A percentile compares a stretch with the other conserved stretches of the same genome.
These are phyloP conservation scores for Paraplagusia blochii DNA, from an alignment of 2,113 vertebrate genomes.

Conservation along the genomic window DNA sequence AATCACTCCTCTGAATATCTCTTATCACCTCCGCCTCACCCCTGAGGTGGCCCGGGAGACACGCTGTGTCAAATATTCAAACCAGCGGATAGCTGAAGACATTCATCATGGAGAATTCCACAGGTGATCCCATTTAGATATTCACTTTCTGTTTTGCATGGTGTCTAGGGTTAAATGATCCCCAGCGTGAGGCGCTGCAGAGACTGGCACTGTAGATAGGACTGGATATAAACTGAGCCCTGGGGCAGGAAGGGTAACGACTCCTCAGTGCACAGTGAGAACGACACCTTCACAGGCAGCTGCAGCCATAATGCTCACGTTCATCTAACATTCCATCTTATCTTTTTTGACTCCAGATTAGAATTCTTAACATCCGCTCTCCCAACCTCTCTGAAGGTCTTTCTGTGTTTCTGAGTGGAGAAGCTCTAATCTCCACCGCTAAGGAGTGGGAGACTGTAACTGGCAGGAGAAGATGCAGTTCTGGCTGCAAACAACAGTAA, in stretches of 20 bases:
- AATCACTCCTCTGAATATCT: constrained; percentile 65
- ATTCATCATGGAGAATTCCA: constrained; percentile 69
- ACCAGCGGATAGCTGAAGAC: constrained; percentile 67
- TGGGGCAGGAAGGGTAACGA: constrained; percentile 59
- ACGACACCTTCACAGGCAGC: constrained; percentile 70
- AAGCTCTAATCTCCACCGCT: constrained; percentile 72
- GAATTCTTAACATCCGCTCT: constrained; percentile 72
- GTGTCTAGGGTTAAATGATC: constrained; percentile 59
- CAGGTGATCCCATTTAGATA: constrained; percentile 74
- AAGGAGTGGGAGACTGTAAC: constrained; percentile 65
- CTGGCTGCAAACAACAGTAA: constrained; percentile 17
- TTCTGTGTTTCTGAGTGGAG: constrained; percentile 71
- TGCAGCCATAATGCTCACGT: constrained; percentile 69
- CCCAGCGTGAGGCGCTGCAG: constrained; percentile 59
- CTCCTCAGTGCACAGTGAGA: constrained; percentile 60
- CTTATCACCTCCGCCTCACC: constrained; percentile 59
- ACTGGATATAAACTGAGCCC: constrained; percentile 66
- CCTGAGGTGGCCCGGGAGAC: constrained; percentile 58
- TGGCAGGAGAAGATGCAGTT: constrained; percentile 46
- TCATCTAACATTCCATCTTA: constrained; percentile 78
- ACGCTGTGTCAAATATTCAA: constrained; percentile 68
- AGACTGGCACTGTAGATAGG: constrained; percentile 67
- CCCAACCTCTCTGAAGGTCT: constrained; percentile 63
- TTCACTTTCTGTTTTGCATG: constrained; percentile 55
- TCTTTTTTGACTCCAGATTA: constrained; percentile 78